These are phyloP conservation scores for Ypsolopha sequella DNA, from an alignment of 2,888 invertebrate genomes.

Conservation along the genomic window DNA sequence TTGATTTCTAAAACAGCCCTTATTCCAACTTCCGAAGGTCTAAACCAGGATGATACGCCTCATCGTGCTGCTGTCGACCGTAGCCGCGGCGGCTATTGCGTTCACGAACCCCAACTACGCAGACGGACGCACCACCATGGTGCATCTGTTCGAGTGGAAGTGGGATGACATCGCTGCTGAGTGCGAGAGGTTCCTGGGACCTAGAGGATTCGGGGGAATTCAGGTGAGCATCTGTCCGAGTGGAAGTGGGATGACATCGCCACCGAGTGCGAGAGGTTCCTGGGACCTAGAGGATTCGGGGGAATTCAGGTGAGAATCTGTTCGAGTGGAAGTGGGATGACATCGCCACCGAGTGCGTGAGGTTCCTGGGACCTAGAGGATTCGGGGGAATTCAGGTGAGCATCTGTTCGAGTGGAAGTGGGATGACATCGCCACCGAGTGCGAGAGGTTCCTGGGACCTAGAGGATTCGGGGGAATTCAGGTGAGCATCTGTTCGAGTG, in stretches of 20 bases:
- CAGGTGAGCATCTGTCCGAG: conserved; percentile 85
- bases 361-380: conserved; percentile 79
- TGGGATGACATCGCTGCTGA: conserved; percentile 84
- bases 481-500: conserved; percentile 75
- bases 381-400: conserved; percentile 77
- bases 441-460: conserved; percentile 81
- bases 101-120: conserved; percentile 72
- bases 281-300: conserved; percentile 79
- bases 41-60: background rate
- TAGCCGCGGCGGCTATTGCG: conserved; percentile 26
- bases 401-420: conserved; percentile 89
- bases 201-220: conserved; percentile 79
- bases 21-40: too few species aligned
- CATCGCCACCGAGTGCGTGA: conserved; percentile 84
- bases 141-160: conserved; percentile 87
- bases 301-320: conserved; percentile 78
- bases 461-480: conserved; percentile 81
- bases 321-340: conserved; percentile 89
- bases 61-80: background rate
- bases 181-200: conserved; percentile 82
- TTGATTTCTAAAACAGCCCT: too few species aligned
- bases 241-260: conserved; percentile 89
- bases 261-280: conserved; percentile 81
- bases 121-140: conserved; percentile 73
- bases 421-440: conserved; percentile 83